These are phyloP conservation scores for Dasyornis broadbenti DNA, from an alignment of 2,113 vertebrate species.

Conservation along the genomic window DNA sequence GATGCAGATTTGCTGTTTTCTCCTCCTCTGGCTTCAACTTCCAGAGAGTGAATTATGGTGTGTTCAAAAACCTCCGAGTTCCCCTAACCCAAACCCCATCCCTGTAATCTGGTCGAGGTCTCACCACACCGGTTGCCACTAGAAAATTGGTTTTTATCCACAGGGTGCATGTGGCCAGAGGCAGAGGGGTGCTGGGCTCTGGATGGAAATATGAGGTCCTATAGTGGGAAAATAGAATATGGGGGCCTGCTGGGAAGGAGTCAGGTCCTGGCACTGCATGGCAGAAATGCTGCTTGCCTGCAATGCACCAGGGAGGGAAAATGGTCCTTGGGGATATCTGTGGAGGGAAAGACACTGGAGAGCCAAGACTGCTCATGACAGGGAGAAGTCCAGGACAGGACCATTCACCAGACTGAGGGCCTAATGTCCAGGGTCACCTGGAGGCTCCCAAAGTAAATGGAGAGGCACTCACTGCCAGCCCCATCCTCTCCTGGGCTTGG, in stretches of 20 bases:
- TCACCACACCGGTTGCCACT: accelerated
- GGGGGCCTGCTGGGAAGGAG: background rate
- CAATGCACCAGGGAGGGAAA: background rate
- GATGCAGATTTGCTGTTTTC: background rate
- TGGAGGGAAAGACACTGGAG: background rate
- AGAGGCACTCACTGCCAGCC: accelerated
- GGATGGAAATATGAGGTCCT: background rate
- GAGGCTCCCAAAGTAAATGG: background rate
- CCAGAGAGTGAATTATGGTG: background rate
- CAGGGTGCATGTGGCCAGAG: background rate
- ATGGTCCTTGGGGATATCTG: background rate
- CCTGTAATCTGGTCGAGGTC: background rate
- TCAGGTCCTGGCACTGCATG: background rate
- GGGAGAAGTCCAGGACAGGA: background rate
- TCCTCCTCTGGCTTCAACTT: background rate
- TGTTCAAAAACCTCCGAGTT: background rate
- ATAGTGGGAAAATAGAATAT: background rate
- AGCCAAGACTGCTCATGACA: background rate
- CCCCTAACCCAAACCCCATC: background rate
- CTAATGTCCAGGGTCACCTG: background rate
- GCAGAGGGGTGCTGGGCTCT: background rate
- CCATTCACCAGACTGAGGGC: background rate
- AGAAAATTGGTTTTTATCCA: background rate
- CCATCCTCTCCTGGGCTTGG: background rate
- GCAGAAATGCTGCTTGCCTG: background rate